These are phyloP conservation scores for Fregata magnificens DNA, from an alignment of 2,113 vertebrate genomes.

Conservation along the genomic window DNA sequence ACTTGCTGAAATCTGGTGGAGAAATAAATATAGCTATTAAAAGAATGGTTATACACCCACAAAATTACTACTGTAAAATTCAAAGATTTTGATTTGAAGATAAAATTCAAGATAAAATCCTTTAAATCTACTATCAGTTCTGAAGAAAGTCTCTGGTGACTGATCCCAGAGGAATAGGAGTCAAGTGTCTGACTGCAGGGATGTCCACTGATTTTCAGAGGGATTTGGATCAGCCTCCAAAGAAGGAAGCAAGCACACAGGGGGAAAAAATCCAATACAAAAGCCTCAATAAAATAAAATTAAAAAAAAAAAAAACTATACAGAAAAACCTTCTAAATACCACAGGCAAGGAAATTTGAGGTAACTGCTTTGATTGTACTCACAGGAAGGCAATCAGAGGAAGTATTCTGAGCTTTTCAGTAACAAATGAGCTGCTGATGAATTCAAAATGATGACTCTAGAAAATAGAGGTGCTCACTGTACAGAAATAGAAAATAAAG, in stretches of 20 bases:
- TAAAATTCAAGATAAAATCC: not conserved
- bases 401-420: not conserved
- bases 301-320: not conserved
- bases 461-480: not conserved
- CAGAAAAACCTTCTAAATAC: not conserved
- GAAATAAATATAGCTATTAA: not conserved
- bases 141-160: not conserved
- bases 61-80: not conserved
- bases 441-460: not conserved
- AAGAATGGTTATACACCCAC: not conserved
- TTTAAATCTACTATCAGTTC: not conserved
- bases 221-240: not conserved
- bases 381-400: constrained; percentile 35
- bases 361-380: constrained; percentile 44
- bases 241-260: not conserved
- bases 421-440: not conserved
- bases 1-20: not conserved
- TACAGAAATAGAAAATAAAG: not conserved
- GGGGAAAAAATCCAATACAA: not conserved
- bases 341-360: not conserved
- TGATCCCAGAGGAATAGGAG: not conserved
- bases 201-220: not conserved
- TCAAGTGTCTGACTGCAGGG: not conserved
- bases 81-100: not conserved
- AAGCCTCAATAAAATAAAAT: not conserved